Conservation (phyloP, 1,140 invertebrate genomes). For the Ceratoteleas bidentatus region DNA sequence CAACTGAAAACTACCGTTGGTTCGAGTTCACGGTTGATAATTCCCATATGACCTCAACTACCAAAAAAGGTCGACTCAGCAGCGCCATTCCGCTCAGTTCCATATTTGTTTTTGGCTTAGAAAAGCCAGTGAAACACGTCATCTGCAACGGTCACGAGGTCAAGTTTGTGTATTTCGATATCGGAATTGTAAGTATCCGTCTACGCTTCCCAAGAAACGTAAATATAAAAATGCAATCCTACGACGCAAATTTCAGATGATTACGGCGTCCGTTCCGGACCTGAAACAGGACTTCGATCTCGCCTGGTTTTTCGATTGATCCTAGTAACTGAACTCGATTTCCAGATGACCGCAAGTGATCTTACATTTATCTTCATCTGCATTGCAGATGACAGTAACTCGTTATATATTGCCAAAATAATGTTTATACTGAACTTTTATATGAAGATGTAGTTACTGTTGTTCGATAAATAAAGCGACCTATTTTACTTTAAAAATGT, state of each 20-base stretch:
- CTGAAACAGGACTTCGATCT: conserved; percentile 71
- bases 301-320: neutral
- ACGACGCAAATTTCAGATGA: no score
- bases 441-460: no score
- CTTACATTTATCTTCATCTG: no score
- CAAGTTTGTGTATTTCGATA: neutral
- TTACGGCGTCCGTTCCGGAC: conserved; percentile 58
- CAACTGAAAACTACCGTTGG: conserved; percentile 83
- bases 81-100: conserved; percentile 71
- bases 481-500: conserved; percentile 32
- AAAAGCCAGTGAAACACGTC: conserved; percentile 6
- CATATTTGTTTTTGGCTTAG: no score
- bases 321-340: no score
- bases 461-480: neutral
- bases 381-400: neutral
- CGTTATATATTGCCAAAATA: neutral
- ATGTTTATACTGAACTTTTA: no score
- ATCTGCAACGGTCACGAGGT: neutral
- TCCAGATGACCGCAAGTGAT: no score
- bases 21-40: conserved; percentile 82
- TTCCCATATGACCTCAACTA: conserved; percentile 78
- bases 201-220: no score
- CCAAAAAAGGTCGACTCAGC: conserved; percentile 62
- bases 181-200: neutral
- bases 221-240: no score